Evolutionary conservation across 2,888 invertebrate genomes (phyloP).

Genomic region (Emmelina monodactyla): DNA sequence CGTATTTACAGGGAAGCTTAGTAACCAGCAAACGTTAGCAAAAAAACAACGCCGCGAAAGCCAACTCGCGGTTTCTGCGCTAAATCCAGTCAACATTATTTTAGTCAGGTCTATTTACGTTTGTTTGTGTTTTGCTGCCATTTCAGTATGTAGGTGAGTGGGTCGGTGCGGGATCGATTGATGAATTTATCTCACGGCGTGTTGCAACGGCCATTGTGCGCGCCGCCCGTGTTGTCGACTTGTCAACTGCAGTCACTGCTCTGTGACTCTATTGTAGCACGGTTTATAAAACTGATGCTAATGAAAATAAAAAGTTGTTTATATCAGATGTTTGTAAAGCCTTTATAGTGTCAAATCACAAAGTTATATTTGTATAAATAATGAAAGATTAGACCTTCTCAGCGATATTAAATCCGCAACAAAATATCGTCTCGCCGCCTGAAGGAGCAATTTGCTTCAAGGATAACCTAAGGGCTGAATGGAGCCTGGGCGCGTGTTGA

Average conservation of each 20-base stretch:
- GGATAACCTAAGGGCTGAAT: conserved; percentile 19
- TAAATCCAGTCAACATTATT: background rate
- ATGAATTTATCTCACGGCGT: conserved; percentile 1
- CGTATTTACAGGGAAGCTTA: too few species aligned
- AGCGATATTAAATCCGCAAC: background rate
- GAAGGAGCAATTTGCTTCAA: conserved; percentile 24
- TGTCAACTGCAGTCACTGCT: background rate
- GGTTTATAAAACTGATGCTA: background rate
- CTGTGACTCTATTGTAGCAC: background rate
- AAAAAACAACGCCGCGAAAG: too few species aligned
- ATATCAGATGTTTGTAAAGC: too few species aligned
- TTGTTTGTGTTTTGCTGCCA: background rate
- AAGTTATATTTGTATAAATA: background rate
- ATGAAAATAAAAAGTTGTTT: background rate
- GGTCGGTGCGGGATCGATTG: background rate
- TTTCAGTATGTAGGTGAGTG: conserved; percentile 1
- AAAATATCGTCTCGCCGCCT: conserved; percentile 18
- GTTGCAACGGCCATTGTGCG: background rate
- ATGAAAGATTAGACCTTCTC: background rate
- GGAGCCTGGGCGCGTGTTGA: conserved; percentile 16
- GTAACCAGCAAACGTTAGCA: too few species aligned
- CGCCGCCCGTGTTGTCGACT: background rate
- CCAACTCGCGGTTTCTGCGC: conserved; percentile 16
- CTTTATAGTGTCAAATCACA: background rate
- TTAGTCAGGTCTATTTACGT: too few species aligned